Evolutionary conservation across 2,113 vertebrate genomes (phyloP).

Genomic region (Cyphomyrus plagiostoma): DNA sequence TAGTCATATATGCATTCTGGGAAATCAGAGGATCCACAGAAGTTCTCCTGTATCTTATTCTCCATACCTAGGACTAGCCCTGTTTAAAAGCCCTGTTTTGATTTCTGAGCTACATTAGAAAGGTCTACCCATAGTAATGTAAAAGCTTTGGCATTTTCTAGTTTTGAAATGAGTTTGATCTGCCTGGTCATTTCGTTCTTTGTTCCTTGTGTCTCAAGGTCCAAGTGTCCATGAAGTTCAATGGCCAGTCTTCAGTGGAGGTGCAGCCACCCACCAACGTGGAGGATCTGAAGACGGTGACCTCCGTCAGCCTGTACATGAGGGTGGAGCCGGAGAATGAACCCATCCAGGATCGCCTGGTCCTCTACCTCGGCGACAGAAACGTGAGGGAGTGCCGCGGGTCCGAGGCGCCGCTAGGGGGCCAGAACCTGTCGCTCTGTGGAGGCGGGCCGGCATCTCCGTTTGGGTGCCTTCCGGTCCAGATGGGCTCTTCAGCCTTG

Average conservation of each 20-base stretch:
- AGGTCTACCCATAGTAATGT: neutral
- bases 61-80: neutral
- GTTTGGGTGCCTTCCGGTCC: neutral
- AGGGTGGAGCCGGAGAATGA: constrained; percentile 67
- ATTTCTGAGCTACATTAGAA: neutral
- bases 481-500: constrained; percentile 26
- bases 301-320: constrained; percentile 85
- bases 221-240: constrained; percentile 95
- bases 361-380: constrained; percentile 87
- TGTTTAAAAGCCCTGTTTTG: neutral
- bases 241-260: constrained; percentile 82
- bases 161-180: neutral
- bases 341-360: constrained; percentile 74
- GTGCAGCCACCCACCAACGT: constrained; percentile 74
- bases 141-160: neutral
- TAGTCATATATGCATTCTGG: neutral
- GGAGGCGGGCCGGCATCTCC: neutral
- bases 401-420: no score
- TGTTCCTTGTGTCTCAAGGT: constrained; percentile 59
- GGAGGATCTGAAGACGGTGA: constrained; percentile 84
- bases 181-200: neutral
- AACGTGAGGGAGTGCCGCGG: constrained; percentile 61
- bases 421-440: neutral
- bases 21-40: neutral
- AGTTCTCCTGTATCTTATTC: neutral